Percentiles rank a stretch among this genome's conserved stretches.
Conservation (phyloP, 2,888 invertebrate genomes). For the Drosophila falleni region DNA sequence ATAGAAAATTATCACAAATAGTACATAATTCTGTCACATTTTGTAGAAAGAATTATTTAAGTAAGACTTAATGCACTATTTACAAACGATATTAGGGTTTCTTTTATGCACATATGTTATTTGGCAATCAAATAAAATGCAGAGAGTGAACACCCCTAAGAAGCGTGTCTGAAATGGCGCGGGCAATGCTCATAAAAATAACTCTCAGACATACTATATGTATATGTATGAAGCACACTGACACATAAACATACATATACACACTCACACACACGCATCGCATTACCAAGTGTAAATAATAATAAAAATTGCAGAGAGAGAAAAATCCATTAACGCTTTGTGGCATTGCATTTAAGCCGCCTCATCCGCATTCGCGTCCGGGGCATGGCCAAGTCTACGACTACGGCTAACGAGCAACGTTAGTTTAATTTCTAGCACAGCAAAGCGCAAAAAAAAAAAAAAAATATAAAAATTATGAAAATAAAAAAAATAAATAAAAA, state of each 20-base stretch:
- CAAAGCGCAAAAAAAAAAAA: constrained; percentile 31
- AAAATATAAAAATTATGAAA: constrained; percentile 42
- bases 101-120: constrained; percentile 47
- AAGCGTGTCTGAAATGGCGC: constrained; percentile 39
- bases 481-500: background rate
- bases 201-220: constrained; percentile 47
- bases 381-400: constrained; percentile 8
- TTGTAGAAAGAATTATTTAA: constrained; percentile 4
- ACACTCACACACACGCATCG: constrained; percentile 34
- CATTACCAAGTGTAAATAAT: constrained; percentile 77
- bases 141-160: constrained; percentile 50
- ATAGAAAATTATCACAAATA: background rate
- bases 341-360: constrained; percentile 79
- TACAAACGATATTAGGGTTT: constrained; percentile 36
- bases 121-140: constrained; percentile 61
- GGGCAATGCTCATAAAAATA: constrained; percentile 56
- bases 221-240: constrained; percentile 22
- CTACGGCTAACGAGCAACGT: constrained; percentile 73
- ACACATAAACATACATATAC: constrained; percentile 30
- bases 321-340: constrained; percentile 80
- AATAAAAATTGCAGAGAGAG: constrained; percentile 68
- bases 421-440: constrained; percentile 78
- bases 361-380: constrained; percentile 41
- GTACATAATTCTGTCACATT: background rate
- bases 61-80: constrained; percentile 42